These are phyloP conservation scores for Natrix natrix DNA, from an alignment of 2,797 vertebrate species.

Conservation along the genomic window DNA sequence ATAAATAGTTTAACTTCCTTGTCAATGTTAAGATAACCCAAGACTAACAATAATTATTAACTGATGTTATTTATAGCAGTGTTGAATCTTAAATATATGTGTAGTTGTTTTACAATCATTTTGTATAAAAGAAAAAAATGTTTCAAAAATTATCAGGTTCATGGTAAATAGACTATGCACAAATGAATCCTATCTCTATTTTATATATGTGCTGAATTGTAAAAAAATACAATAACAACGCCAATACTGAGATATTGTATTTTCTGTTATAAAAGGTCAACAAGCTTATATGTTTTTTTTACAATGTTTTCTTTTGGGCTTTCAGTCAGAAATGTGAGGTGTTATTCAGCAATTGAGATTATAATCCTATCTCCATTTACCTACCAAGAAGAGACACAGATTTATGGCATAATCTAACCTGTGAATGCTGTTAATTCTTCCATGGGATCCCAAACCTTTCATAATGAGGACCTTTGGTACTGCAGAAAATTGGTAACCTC, in stretches of 20 bases:
- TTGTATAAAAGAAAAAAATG: conserved; percentile 41
- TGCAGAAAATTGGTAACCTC: not conserved
- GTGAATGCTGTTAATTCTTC: not conserved
- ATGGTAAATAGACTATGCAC: conserved; percentile 8
- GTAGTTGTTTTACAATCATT: conserved; percentile 25
- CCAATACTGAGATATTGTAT: conserved; percentile 39
- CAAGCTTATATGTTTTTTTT: conserved; percentile 38
- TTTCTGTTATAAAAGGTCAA: conserved; percentile 51
- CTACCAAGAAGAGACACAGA: not conserved
- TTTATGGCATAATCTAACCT: not conserved
- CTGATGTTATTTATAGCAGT: conserved; percentile 1
- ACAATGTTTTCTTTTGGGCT: not conserved
- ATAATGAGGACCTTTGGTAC: not conserved
- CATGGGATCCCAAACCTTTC: not conserved
- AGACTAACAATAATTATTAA: conserved; percentile 5
- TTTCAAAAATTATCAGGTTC: conserved; percentile 20
- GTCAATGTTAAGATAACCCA: not conserved
- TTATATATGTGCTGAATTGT: conserved; percentile 35
- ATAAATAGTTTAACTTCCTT: not conserved
- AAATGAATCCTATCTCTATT: conserved; percentile 34
- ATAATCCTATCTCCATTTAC: not conserved
- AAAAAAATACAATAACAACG: conserved; percentile 38
- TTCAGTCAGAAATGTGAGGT: not conserved
- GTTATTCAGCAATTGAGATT: not conserved
- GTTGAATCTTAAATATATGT: conserved; percentile 2